A percentile compares a stretch with the other conserved stretches of the same genome.
phyloP scores from a whole-genome alignment of 2,888 invertebrate genomes.

The Pollenia griseotomentosa region DNA sequence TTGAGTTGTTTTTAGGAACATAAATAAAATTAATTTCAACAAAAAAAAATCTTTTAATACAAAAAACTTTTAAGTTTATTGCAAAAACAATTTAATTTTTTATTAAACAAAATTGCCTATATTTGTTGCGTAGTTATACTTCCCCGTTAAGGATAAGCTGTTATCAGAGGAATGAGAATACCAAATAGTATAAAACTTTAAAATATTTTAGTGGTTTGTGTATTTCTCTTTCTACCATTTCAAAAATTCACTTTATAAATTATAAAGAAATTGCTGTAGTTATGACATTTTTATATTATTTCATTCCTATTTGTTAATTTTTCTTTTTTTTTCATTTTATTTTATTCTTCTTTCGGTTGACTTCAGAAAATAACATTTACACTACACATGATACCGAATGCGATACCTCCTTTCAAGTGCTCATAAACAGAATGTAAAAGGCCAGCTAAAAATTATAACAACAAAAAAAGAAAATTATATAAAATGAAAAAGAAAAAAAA shows the following conservation, averaged over 20 bases:
- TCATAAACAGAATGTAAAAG: constrained; percentile 60
- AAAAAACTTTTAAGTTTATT: too few species aligned
- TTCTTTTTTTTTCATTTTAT: constrained; percentile 26
- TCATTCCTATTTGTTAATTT: constrained; percentile 24
- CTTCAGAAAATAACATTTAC: constrained; percentile 53
- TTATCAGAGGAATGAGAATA: neutral
- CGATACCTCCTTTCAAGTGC: constrained; percentile 33
- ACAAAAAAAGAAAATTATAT: constrained; percentile 34
- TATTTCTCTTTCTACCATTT: neutral
- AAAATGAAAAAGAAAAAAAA: constrained; percentile 3
- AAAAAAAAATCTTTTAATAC: too few species aligned
- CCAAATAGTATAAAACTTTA: constrained; percentile 5
- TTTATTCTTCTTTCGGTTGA: constrained; percentile 46
- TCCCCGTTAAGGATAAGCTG: constrained; percentile 8
- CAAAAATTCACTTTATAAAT: constrained; percentile 53
- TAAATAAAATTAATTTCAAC: too few species aligned
- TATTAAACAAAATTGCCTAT: neutral
- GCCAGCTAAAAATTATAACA: constrained; percentile 39
- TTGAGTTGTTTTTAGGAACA: too few species aligned
- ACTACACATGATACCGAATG: constrained; percentile 25
- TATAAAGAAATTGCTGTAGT: constrained; percentile 60
- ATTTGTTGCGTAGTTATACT: constrained; percentile 3
- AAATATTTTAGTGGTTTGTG: constrained; percentile 47
- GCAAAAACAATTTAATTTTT: too few species aligned
- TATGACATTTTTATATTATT: constrained; percentile 58